Conservation (phyloP, 2,888 invertebrate species). For the Dendrolimus houi region DNA sequence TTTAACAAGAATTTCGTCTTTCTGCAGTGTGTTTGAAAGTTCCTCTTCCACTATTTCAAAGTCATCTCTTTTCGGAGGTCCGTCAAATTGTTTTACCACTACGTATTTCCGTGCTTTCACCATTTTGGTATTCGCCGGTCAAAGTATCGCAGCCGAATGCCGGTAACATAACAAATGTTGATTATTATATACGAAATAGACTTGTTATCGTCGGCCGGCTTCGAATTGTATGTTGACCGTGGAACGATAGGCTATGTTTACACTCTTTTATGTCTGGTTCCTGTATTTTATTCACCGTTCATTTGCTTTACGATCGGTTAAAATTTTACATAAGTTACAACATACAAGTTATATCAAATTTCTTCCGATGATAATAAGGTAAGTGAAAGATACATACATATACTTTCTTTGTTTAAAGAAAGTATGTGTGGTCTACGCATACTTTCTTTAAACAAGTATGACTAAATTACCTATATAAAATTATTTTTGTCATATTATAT, state of each 20-base stretch:
- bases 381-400: no score
- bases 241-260: neutral
- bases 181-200: neutral
- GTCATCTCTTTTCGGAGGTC: conserved; percentile 44
- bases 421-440: no score
- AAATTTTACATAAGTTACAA: no score
- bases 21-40: neutral
- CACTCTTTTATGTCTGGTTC: neutral
- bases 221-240: neutral
- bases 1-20: conserved; percentile 39
- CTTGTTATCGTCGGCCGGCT: neutral
- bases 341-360: no score
- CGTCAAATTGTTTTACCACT: conserved; percentile 46
- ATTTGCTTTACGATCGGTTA: no score
- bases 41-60: neutral
- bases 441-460: no score
- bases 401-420: no score
- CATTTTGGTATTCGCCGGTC: conserved; percentile 24
- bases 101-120: conserved; percentile 74
- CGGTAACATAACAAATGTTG: neutral
- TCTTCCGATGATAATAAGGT: no score
- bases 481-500: no score
- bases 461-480: no score
- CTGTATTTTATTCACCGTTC: no score
- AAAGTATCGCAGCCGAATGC: neutral